Base-by-base conservation (phyloP, 2,888 invertebrate genomes). In the Idaea dimidiata region DNA sequence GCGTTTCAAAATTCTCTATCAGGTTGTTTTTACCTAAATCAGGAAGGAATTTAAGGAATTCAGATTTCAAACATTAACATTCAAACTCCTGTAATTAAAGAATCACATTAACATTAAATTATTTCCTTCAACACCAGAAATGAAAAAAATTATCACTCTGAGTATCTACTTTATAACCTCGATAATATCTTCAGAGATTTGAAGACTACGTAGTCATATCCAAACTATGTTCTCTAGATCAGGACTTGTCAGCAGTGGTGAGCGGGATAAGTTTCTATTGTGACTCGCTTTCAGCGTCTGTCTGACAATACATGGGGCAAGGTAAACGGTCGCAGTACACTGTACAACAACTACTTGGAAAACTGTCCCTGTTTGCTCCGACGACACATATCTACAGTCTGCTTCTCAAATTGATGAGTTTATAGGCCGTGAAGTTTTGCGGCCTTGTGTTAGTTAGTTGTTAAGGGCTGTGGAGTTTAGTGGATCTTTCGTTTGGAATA, bases 241-340 rank as follows among this genome's bases (percentile, higher is more conserved):
- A 31, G 18, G 59, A 70, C 66, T 65, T 59, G 65, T 63, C 55
- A 33, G 59, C 62, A 62, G 62, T 62, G 59, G 59, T 60, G 65
- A 43, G 55, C 62, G 43, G 72, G 65, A 63, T 66, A 76, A 81
- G 78, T 81, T 80, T 77, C 76, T 65, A 77, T 78, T 80, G 82
- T 81, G 73, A 72, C 62, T 69, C 66, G 70, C 69, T 69, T 70
- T 70, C 70, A 66, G 65, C 67, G 66, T 61, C 61, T 62, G 66
- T 61, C 61, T 62, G 64, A 71, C 75, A 74, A 71, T 68, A 75
- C 67, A 55, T 59, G 61, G 63, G 18, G 59, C 55, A 63, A 72
- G 71, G 80, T 77, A 73, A 74, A 65, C 71, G 73, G 62, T 72
- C 62, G 57, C 17, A 56, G 43, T 43, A 43, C 43, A 14, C 17